Evolutionary conservation across 1,140 invertebrate genomes (phyloP).

Genomic region (Akabosia matsudoensis): DNA sequence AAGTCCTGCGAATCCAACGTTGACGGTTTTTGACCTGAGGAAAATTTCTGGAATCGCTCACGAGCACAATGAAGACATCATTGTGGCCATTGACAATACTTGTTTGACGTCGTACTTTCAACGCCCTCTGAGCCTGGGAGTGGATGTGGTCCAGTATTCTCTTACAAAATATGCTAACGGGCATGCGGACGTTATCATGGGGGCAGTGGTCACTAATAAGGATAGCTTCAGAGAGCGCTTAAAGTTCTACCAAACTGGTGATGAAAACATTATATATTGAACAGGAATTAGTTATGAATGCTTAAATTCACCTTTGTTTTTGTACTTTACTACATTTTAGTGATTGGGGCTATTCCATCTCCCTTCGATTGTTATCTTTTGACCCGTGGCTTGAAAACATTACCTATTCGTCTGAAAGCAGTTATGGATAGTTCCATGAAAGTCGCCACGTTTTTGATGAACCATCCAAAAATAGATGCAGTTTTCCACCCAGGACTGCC

Average conservation of each 20-base stretch:
- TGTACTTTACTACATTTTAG: too few species aligned
- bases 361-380: conserved; percentile 95
- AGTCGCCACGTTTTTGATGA: conserved; percentile 77
- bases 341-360: conserved; percentile 86
- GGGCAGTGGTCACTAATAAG: conserved; percentile 72
- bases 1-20: conserved; percentile 93
- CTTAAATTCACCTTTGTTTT: too few species aligned
- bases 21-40: conserved; percentile 87
- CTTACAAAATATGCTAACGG: conserved; percentile 66
- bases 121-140: conserved; percentile 82
- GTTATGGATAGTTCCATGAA: conserved; percentile 74
- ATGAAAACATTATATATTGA: too few species aligned
- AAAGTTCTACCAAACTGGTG: conserved; percentile 86
- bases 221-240: conserved; percentile 69
- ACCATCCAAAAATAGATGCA: conserved; percentile 70
- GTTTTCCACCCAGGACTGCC: conserved; percentile 82
- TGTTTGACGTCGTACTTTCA: conserved; percentile 95
- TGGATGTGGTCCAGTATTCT: conserved; percentile 89
- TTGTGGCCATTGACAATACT: conserved; percentile 94
- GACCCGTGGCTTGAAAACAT: conserved; percentile 90
- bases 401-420: conserved; percentile 84
- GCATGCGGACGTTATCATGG: conserved; percentile 97
- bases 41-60: conserved; percentile 66
- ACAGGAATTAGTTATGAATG: too few species aligned
- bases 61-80: conserved; percentile 61